Conservation (phyloP, 2,797 vertebrate species). For the Xiphophorus birchmanni region DNA sequence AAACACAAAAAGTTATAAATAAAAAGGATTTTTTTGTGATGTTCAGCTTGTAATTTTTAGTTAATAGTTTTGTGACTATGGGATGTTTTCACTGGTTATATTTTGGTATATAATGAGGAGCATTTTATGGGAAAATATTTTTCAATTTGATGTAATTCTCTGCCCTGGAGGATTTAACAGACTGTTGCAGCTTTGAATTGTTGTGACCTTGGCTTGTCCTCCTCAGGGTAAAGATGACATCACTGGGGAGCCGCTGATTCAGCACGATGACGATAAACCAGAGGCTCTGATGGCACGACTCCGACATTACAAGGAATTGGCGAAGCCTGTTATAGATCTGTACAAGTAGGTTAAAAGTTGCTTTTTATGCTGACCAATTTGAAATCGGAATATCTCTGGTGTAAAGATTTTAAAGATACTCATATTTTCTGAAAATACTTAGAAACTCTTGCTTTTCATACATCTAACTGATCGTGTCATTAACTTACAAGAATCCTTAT, state of each 20-base stretch:
- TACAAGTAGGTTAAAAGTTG: slow-evolving; percentile 87
- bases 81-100: not conserved
- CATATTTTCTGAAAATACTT: not conserved
- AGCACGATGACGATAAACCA: slow-evolving; percentile 90
- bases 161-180: not conserved
- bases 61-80: not conserved
- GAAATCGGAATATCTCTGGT: not conserved
- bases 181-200: not conserved
- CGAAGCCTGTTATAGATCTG: slow-evolving; percentile 92
- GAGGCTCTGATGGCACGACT: slow-evolving; percentile 88
- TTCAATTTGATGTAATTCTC: not conserved
- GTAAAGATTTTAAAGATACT: not conserved
- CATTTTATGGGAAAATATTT: not conserved
- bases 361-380: not conserved
- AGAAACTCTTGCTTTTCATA: not conserved
- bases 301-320: slow-evolving; percentile 93
- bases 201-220: slow-evolving; percentile 35
- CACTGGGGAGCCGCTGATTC: slow-evolving; percentile 89
- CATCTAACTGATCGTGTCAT: not conserved
- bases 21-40: not conserved
- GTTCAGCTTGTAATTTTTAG: not conserved
- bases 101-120: not conserved
- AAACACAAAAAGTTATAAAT: not conserved
- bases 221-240: slow-evolving; percentile 89
- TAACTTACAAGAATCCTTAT: not conserved